Evolutionary conservation across 2,797 vertebrate genomes (phyloP).

Genomic region (Onychomys torridus): DNA sequence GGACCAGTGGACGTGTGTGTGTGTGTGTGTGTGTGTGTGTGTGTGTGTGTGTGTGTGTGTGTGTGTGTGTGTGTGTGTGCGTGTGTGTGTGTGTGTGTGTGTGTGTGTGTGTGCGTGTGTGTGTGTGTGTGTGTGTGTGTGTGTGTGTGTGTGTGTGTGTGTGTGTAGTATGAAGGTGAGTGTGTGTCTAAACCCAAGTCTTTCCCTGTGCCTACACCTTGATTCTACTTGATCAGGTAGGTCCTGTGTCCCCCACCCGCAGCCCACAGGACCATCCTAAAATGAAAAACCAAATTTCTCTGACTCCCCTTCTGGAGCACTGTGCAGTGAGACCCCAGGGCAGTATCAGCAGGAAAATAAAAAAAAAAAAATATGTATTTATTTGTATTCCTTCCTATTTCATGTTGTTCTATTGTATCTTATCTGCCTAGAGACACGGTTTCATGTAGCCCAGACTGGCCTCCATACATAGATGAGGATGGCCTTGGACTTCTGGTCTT

Average conservation of each 20-base stretch:
- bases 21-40: not conserved
- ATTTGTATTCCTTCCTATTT: not conserved
- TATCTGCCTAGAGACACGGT: not conserved
- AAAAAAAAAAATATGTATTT: not conserved
- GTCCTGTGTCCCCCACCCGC: not conserved
- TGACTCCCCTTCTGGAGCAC: not conserved
- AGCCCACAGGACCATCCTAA: not conserved
- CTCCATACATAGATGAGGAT: not conserved
- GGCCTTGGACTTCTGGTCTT: not conserved
- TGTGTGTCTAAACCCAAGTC: not conserved
- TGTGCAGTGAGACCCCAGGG: not conserved
- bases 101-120: not conserved
- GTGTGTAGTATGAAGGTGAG: not conserved
- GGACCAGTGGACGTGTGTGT: not conserved
- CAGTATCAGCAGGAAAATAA: not conserved
- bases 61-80: not conserved
- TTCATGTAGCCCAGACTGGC: not conserved
- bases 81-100: too few relatives aligned
- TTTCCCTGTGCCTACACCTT: not conserved
- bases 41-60: too few relatives aligned
- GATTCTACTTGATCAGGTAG: too few relatives aligned
- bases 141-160: not conserved
- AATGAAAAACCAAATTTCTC: not conserved
- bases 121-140: too few relatives aligned
- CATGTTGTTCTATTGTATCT: not conserved